Conservation (phyloP, 2,888 invertebrate genomes). For the Nineta flava region DNA sequence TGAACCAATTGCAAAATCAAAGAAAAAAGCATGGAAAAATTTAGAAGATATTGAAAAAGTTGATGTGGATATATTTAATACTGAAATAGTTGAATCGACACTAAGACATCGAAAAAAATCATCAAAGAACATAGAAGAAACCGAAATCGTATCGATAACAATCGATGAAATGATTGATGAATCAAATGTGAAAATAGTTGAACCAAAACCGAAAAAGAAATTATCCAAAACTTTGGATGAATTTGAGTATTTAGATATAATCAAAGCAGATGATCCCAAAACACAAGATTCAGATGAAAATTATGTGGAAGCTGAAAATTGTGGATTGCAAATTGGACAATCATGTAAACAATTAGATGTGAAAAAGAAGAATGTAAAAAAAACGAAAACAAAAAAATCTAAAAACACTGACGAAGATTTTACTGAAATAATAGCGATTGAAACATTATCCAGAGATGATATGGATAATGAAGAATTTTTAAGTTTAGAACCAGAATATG, state of each 20-base stretch:
- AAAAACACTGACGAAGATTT: not conserved
- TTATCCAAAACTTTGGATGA: too few species aligned
- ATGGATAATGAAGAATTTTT: conserved; percentile 5
- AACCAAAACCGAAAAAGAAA: too few species aligned
- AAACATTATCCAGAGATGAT: not conserved
- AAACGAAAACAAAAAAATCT: not conserved
- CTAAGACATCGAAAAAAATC: not conserved
- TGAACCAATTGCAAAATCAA: too few species aligned
- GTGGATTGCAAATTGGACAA: not conserved
- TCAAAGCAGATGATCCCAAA: not conserved
- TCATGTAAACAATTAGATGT: not conserved
- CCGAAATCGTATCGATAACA: not conserved
- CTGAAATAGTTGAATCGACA: not conserved
- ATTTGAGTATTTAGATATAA: too few species aligned
- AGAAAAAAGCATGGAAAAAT: too few species aligned
- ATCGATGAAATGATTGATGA: not conserved
- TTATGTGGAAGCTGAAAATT: conserved; percentile 3
- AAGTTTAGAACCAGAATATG: conserved; percentile 4
- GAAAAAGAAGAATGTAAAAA: not conserved
- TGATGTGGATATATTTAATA: not conserved
- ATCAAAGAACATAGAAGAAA: not conserved
- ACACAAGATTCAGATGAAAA: not conserved
- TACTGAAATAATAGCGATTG: not conserved
- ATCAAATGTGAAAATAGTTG: too few species aligned
- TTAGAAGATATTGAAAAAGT: not conserved